Evolutionary conservation across 2,113 vertebrate genomes (phyloP).

Genomic region (Vanacampus margaritifer): DNA sequence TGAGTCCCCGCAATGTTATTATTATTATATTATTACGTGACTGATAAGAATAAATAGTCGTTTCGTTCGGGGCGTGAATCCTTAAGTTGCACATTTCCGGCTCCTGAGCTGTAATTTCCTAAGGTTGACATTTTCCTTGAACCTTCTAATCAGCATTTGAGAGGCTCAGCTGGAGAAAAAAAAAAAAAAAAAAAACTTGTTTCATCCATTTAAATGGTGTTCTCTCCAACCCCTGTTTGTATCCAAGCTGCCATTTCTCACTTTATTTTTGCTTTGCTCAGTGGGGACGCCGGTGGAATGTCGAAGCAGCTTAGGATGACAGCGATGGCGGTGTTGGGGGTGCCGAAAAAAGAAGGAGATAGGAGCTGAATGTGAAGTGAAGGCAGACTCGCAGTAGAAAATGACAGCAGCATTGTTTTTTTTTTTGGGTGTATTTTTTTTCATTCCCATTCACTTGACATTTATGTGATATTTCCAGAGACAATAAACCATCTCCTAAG

Average conservation of each 20-base stretch:
- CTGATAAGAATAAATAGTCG: neutral
- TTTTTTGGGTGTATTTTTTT: conserved; percentile 1
- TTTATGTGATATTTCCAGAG: neutral
- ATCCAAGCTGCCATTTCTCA: conserved; percentile 36
- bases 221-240: conserved; percentile 13
- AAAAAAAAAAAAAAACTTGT: conserved; percentile 7
- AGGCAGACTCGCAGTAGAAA: conserved; percentile 21
- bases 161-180: conserved; percentile 27
- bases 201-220: conserved; percentile 44
- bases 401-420: conserved; percentile 32
- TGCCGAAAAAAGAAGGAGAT: conserved; percentile 1
- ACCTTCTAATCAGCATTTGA: conserved; percentile 43
- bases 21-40: neutral
- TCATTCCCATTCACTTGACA: conserved; percentile 2
- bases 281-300: conserved; percentile 53
- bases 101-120: conserved; percentile 40
- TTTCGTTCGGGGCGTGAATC: conserved; percentile 3
- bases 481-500: neutral
- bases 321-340: conserved; percentile 40
- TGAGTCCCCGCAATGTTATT: neutral
- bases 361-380: conserved; percentile 45
- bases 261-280: conserved; percentile 46
- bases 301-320: conserved; percentile 60
- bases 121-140: conserved; percentile 41
- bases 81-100: conserved; percentile 17